phyloP scores from a whole-genome alignment of 2,888 invertebrate species.

The Pterostichus niger region DNA sequence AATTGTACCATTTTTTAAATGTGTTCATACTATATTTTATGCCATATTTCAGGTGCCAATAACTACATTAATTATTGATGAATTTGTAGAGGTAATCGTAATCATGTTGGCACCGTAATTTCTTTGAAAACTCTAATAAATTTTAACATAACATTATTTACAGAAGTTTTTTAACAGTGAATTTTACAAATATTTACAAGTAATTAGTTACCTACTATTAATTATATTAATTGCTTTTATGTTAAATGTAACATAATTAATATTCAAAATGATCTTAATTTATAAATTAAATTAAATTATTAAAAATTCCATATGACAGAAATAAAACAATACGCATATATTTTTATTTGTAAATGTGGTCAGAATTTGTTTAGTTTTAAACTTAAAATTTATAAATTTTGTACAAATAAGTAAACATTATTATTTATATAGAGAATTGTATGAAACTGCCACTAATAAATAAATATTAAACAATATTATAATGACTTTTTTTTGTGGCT shows the following conservation, averaged over 20 bases:
- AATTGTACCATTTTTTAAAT: constrained; percentile 41
- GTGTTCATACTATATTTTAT: constrained; percentile 24
- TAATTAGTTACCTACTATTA: constrained; percentile 62
- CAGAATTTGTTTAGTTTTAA: constrained; percentile 13
- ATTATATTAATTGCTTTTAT: constrained; percentile 19
- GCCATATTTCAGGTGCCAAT: constrained; percentile 24
- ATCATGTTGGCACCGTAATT: constrained; percentile 7
- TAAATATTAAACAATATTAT: constrained; percentile 20
- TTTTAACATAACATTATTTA: constrained; percentile 25
- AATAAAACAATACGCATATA: too few relatives aligned
- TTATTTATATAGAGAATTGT: constrained; percentile 59
- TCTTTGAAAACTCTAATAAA: constrained; percentile 12
- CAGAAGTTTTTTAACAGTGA: constrained; percentile 4
- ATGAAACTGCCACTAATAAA: constrained; percentile 64
- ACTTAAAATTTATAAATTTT: constrained; percentile 43
- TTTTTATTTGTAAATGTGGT: constrained; percentile 20
- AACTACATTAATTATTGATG: neutral
- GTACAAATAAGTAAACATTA: constrained; percentile 62
- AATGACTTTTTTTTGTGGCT: neutral
- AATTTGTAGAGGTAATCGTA: neutral
- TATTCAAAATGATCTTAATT: constrained; percentile 24
- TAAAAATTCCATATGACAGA: neutral
- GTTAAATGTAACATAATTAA: constrained; percentile 48
- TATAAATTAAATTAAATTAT: constrained; percentile 38
- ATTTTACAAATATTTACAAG: neutral